These are phyloP conservation scores for Nomada lathburiana DNA, from an alignment of 2,888 invertebrate species.

Conservation along the genomic window DNA sequence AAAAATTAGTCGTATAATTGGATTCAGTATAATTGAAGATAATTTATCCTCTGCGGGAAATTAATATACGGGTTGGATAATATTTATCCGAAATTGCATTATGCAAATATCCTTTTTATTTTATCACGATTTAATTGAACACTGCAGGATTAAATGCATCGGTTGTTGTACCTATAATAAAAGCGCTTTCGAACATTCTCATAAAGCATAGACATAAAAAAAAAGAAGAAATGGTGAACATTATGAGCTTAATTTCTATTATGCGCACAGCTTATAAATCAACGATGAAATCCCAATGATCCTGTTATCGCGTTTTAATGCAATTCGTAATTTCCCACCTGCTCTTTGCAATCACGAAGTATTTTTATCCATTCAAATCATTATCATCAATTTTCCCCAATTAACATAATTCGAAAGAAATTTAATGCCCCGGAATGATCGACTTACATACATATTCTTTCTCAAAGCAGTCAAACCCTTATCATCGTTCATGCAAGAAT, in stretches of 20 bases:
- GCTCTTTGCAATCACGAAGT: too few species aligned
- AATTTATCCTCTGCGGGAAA: not conserved
- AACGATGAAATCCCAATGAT: not conserved
- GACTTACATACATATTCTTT: too few species aligned
- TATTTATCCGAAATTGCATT: not conserved
- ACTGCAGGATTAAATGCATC: not conserved
- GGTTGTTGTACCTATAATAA: not conserved
- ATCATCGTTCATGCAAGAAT: too few species aligned
- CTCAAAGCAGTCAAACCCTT: too few species aligned
- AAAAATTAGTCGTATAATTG: not conserved
- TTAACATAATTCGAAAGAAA: too few species aligned
- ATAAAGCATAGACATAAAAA: not conserved
- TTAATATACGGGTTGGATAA: not conserved
- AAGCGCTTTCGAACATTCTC: not conserved
- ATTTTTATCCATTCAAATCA: too few species aligned
- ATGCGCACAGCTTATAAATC: not conserved
- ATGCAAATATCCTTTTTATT: too few species aligned
- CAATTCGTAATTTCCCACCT: not conserved
- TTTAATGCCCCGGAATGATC: too few species aligned
- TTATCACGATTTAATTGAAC: not conserved
- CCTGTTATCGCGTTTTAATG: not conserved
- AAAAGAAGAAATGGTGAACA: not conserved
- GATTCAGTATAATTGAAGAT: not conserved
- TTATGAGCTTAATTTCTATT: not conserved
- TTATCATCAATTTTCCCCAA: too few species aligned